phyloP scores from a whole-genome alignment of 2,113 vertebrate genomes.

The Ictalurus furcatus region DNA sequence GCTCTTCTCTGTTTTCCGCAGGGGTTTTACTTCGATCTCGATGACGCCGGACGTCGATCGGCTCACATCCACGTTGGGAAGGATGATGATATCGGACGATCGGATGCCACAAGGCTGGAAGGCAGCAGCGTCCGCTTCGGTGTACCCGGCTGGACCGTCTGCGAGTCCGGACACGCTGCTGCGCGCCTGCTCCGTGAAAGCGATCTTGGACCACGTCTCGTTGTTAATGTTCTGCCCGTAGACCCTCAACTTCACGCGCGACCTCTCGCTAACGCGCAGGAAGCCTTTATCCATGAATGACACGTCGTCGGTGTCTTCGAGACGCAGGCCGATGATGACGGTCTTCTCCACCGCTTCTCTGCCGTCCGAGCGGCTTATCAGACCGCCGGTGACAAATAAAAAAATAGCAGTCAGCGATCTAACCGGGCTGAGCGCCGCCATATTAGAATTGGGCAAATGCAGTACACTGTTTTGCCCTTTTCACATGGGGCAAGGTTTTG shows the following conservation, averaged over 20 bases:
- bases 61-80: conserved; percentile 45
- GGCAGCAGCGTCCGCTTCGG: conserved; percentile 26
- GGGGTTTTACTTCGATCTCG: conserved; percentile 53
- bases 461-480: conserved; percentile 53
- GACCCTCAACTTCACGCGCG: conserved; percentile 54
- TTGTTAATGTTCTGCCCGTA: conserved; percentile 59
- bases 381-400: conserved; percentile 51
- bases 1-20: conserved; percentile 56
- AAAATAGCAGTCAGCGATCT: conserved; percentile 54
- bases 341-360: conserved; percentile 48
- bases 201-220: conserved; percentile 59
- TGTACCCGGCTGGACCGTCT: conserved; percentile 24
- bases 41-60: conserved; percentile 54
- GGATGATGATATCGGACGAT: conserved; percentile 51
- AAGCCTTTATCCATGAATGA: conserved; percentile 52
- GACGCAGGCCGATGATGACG: conserved; percentile 56
- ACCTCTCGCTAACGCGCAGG: conserved; percentile 56
- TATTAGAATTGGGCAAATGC: conserved; percentile 58
- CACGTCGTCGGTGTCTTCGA: conserved; percentile 55
- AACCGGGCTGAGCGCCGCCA: conserved; percentile 58
- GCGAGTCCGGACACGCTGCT: conserved; percentile 21
- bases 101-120: conserved; percentile 50
- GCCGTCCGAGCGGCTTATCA: conserved; percentile 44
- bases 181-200: conserved; percentile 53
- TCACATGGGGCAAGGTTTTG: conserved; percentile 54